A percentile compares a stretch with the other conserved stretches of the same genome.
phyloP scores from a whole-genome alignment of 1,140 invertebrate genomes.

The Sarcophaga bullata region DNA sequence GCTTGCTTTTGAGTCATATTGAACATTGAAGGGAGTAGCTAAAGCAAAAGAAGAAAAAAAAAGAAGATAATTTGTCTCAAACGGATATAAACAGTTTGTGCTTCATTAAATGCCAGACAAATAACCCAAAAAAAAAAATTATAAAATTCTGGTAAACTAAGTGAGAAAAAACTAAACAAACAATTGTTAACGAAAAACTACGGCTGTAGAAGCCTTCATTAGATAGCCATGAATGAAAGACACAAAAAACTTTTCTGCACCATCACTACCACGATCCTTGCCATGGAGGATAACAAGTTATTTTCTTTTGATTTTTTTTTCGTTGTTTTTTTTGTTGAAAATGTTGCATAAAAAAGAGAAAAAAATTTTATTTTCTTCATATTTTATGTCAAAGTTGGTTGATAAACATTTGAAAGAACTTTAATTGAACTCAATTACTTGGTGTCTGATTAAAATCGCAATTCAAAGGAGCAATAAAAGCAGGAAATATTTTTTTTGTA shows the following conservation, averaged over 20 bases:
- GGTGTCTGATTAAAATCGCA: background rate
- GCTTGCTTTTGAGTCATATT: background rate
- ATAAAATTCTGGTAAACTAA: background rate
- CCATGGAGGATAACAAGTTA: background rate
- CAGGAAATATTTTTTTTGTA: too few relatives aligned
- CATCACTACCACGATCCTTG: too few relatives aligned
- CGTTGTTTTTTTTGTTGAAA: background rate
- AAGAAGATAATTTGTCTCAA: constrained; percentile 22
- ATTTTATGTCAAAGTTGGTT: constrained; percentile 14
- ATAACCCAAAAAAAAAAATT: background rate
- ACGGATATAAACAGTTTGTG: constrained; percentile 26
- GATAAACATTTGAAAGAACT: constrained; percentile 1
- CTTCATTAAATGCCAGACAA: constrained; percentile 26
- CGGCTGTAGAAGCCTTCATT: background rate
- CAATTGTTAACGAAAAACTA: background rate
- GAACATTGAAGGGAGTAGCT: too few relatives aligned
- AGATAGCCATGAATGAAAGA: background rate
- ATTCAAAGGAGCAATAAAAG: background rate
- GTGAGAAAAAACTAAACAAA: constrained; percentile 26
- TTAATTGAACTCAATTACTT: constrained; percentile 10
- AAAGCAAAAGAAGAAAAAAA: background rate
- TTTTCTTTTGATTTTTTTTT: background rate
- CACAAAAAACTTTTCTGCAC: constrained; percentile 11
- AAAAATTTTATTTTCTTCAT: background rate
- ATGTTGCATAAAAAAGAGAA: background rate